Conservation (phyloP, 2,113 vertebrate species). For the Mormoops blainvillei region DNA sequence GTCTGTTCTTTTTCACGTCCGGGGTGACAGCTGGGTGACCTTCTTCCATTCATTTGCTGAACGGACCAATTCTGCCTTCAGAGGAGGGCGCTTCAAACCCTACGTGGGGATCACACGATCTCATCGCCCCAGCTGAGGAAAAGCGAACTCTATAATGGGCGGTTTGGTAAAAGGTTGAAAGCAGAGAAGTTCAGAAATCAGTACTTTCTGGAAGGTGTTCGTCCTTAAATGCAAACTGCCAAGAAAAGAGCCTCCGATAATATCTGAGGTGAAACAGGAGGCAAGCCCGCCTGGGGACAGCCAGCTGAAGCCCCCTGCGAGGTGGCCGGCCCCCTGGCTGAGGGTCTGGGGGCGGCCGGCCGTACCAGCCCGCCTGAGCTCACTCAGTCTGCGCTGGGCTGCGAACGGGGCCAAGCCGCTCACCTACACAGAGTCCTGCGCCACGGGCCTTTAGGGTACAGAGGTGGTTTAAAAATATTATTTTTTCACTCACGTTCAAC, state of each 20-base stretch:
- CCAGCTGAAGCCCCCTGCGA: not conserved
- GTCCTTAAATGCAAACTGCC: not conserved
- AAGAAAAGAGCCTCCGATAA: not conserved
- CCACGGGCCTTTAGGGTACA: slow-evolving; percentile 67
- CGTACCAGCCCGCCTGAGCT: not conserved
- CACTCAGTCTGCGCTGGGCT: slow-evolving; percentile 29
- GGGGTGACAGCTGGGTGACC: slow-evolving; percentile 28
- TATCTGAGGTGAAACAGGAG: not conserved
- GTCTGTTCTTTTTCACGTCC: slow-evolving; percentile 46
- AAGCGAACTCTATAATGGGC: slow-evolving; percentile 2
- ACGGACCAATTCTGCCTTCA: slow-evolving; percentile 49
- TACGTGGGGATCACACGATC: slow-evolving; percentile 19
- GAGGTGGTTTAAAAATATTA: slow-evolving; percentile 55
- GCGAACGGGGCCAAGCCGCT: slow-evolving; percentile 74
- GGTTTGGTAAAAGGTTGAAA: slow-evolving; percentile 8
- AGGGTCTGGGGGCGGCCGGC: too few species aligned
- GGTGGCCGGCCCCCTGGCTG: slow-evolving; percentile 6
- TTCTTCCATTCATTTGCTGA: slow-evolving; percentile 34
- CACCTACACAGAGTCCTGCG: slow-evolving; percentile 53
- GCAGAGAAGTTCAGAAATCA: not conserved
- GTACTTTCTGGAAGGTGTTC: not conserved
- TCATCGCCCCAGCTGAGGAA: not conserved
- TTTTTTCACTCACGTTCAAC: slow-evolving; percentile 58
- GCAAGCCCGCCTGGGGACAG: not conserved
- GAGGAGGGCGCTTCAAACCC: not conserved